Evolutionary conservation across 1,140 invertebrate genomes (phyloP), one percentile per base, ranked within the genome.

Genomic region (Pantala flavescens): DNA sequence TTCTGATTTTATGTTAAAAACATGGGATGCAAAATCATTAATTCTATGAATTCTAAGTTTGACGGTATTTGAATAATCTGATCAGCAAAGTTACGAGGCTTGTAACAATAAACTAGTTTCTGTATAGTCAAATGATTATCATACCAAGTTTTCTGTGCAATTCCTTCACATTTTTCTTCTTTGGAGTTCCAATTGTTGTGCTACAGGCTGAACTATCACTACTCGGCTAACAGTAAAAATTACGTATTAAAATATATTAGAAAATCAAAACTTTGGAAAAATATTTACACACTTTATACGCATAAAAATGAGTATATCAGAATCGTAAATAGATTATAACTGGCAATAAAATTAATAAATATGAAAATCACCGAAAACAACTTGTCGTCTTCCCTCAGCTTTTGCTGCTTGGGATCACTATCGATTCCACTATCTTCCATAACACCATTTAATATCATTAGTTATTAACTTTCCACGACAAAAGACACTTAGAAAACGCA

Each of bases 341-440:
- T 63, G 3, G 12, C 49, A 63, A 63, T 63, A 63, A 16, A 16
- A 5, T 5, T 3, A 63, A 63, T 63, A 19, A 63, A 63, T 5
- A 36, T 36, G 28, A 63, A 19, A 63, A 19, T 63, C n/a, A 63
- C 49, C 49, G 49, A 63, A 63, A 63, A 63, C 49, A 63, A 63
- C 12, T 63, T 63, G n/a, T 63, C 49, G 49, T 63, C 49, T 63
- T 63, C 49, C n/a, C 49, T 16, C 49, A 63, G n/a, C 49, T 63
- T 63, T 63, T 63, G 49, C 12, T 63, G 49, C 12, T 63, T 63
- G 16, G 49, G 49, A 21, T 63, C 49, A 63, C 49, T 63, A 63
- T 63, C 49, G 12, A 63, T 63, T 63, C 49, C 49, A 63, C 49
- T 63, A 63, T 63, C 49, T 63, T 63, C 49, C 49, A 63, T 63